phyloP scores from a whole-genome alignment of 2,113 vertebrate genomes.

The Brevimyrus niger region DNA sequence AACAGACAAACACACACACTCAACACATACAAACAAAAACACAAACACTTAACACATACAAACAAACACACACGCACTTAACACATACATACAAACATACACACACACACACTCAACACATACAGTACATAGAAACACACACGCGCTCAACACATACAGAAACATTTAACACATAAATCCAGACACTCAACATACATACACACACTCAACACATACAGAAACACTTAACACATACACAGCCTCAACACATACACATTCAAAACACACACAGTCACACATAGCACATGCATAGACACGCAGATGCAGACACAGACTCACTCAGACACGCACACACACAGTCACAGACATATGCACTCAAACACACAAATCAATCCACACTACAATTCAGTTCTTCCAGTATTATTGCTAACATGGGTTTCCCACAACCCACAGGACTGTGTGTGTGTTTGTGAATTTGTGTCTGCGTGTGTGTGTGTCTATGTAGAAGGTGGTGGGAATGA shows the following conservation, averaged over 20 bases:
- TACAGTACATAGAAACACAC: neutral
- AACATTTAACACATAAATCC: neutral
- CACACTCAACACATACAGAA: neutral
- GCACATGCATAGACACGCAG: neutral
- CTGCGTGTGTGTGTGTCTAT: constrained; percentile 21
- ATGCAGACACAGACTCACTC: neutral
- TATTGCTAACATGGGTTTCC: constrained; percentile 9
- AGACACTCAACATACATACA: neutral
- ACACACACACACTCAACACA: neutral
- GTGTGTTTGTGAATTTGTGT: constrained; percentile 22
- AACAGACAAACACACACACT: too few species aligned
- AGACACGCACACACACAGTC: neutral
- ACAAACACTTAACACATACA: neutral
- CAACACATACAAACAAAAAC: too few species aligned
- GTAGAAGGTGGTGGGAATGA: constrained; percentile 11
- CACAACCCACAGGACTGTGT: constrained; percentile 16
- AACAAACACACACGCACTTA: neutral
- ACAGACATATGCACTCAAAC: neutral
- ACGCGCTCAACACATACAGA: neutral
- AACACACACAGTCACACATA: neutral
- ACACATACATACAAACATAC: neutral
- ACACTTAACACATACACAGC: neutral
- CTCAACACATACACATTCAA: neutral
- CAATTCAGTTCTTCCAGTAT: constrained; percentile 17
- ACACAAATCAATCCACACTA: constrained; percentile 15